Evolutionary conservation across 2,888 invertebrate species (phyloP).

Genomic region (Diabrotica balteata): DNA sequence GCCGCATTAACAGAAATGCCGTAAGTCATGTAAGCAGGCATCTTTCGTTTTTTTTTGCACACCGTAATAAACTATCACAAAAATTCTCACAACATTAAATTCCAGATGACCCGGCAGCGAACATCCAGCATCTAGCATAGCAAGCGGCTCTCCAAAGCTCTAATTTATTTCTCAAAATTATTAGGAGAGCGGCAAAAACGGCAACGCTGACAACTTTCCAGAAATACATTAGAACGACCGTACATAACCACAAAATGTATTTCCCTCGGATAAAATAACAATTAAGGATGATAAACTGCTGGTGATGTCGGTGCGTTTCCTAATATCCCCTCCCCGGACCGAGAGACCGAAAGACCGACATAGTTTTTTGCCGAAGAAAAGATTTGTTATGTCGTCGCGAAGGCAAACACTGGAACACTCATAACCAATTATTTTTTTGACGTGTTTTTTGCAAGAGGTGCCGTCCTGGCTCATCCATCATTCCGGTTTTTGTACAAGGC

Average conservation of each 20-base stretch:
- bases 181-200: constrained; percentile 29
- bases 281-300: constrained; percentile 36
- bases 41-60: too few species aligned
- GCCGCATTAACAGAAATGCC: too few species aligned
- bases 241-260: constrained; percentile 33
- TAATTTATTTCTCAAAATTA: constrained; percentile 30
- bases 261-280: constrained; percentile 35
- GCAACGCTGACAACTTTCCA: constrained; percentile 31
- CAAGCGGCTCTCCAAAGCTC: constrained; percentile 20
- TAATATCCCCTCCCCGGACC: constrained; percentile 17
- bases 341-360: constrained; percentile 10
- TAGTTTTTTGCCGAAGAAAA: constrained; percentile 28
- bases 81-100: constrained; percentile 26
- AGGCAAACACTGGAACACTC: constrained; percentile 23
- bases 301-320: constrained; percentile 10
- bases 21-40: too few species aligned
- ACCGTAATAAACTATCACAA: constrained; percentile 18
- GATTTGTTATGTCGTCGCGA: constrained; percentile 30
- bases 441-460: constrained; percentile 12
- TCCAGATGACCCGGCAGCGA: constrained; percentile 15
- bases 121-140: neutral
- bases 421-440: constrained; percentile 24
- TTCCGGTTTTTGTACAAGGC: constrained; percentile 8
- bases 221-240: constrained; percentile 30
- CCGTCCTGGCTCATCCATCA: constrained; percentile 13